Conservation (phyloP, 2,113 vertebrate species). For the Clarias magur region DNA sequence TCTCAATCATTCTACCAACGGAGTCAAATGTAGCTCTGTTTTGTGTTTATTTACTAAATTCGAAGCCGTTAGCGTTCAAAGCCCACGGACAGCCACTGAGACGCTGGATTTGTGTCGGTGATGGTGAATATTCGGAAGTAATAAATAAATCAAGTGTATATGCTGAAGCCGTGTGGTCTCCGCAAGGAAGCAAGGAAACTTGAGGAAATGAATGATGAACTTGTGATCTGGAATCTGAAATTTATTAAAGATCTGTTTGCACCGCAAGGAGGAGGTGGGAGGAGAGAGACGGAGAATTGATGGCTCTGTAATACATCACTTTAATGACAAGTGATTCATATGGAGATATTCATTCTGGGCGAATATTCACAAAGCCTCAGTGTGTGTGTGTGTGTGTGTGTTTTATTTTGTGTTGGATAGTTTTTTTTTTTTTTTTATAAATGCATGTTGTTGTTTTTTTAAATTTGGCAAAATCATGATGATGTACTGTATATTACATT, state of each 20-base stretch:
- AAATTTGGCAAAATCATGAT: no score
- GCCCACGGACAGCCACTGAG: neutral
- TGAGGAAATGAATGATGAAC: conserved; percentile 49
- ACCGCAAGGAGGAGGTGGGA: conserved; percentile 33
- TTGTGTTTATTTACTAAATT: neutral
- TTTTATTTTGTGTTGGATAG: no score
- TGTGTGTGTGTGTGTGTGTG: neutral
- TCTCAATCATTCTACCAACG: neutral
- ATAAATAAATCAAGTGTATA: neutral
- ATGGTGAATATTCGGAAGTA: neutral
- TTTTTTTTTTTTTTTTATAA: neutral
- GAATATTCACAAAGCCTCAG: conserved; percentile 46
- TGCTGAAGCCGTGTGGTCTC: neutral
- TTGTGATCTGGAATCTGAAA: conserved; percentile 51
- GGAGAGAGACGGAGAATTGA: conserved; percentile 2
- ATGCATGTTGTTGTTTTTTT: neutral
- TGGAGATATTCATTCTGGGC: conserved; percentile 38
- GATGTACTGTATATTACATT: no score
- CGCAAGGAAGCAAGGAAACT: conserved; percentile 12
- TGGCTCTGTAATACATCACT: conserved; percentile 50
- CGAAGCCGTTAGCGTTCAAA: neutral
- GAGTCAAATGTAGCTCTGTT: neutral
- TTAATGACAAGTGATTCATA: conserved; percentile 56
- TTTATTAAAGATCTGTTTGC: conserved; percentile 40
- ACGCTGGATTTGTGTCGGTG: neutral